Conservation (phyloP, 2,797 vertebrate species). For the Falco biarmicus region DNA sequence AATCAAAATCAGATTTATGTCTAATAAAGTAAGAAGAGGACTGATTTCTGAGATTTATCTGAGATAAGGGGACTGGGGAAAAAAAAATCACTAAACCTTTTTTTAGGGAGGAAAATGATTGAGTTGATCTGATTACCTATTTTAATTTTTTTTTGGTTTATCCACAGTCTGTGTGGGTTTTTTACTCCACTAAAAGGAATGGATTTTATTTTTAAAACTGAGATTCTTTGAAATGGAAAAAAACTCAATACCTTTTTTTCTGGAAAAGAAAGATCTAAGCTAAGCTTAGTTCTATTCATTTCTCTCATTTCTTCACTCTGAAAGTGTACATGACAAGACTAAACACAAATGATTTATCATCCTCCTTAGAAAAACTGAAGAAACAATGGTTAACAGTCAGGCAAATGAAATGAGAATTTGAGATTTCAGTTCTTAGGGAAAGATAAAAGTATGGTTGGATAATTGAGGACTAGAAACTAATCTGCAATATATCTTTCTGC, state of each 20-base stretch:
- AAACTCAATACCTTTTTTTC: fast-evolving
- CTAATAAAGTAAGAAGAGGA: background rate
- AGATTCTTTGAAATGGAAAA: background rate
- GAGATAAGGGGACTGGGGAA: background rate
- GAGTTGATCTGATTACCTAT: background rate
- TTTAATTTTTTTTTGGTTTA: background rate
- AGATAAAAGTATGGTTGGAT: background rate
- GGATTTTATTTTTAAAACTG: background rate
- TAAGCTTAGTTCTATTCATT: background rate
- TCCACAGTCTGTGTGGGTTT: background rate
- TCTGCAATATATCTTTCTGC: background rate
- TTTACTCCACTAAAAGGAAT: background rate
- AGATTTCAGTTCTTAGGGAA: background rate
- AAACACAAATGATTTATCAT: background rate
- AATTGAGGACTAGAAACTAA: background rate
- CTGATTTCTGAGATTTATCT: background rate
- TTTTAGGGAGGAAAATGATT: background rate
- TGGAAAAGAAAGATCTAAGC: background rate
- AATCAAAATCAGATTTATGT: background rate
- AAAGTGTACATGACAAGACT: background rate
- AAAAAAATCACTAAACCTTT: background rate
- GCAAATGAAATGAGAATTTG: background rate
- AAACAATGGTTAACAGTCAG: background rate
- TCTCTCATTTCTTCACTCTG: background rate
- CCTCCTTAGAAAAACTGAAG: background rate